Conservation (phyloP, 2,888 invertebrate genomes). For the Diploptera punctata region DNA sequence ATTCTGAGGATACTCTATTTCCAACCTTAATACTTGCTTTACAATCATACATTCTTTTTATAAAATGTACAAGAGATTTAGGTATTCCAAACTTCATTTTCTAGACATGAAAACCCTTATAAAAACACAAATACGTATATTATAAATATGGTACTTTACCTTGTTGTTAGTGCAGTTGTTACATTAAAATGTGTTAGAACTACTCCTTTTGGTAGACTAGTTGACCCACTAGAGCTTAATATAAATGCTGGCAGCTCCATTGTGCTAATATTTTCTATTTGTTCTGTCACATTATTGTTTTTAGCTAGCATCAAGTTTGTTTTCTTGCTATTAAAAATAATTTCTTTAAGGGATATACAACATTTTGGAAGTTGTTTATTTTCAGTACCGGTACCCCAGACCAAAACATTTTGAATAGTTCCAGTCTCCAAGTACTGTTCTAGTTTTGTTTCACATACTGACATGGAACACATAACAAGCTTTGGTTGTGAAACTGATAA, state of each 20-base stretch:
- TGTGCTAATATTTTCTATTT: neutral
- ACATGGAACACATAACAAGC: slow-evolving; percentile 69
- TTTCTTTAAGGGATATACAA: neutral
- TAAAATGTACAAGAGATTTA: too few species aligned
- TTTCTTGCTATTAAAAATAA: neutral
- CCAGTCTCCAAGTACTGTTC: neutral
- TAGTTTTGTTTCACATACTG: slow-evolving; percentile 40
- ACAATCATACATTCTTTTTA: too few species aligned
- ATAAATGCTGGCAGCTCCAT: slow-evolving; percentile 58
- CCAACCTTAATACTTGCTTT: too few species aligned
- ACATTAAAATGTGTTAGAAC: slow-evolving; percentile 74
- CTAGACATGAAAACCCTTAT: too few species aligned
- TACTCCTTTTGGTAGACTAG: slow-evolving; percentile 79
- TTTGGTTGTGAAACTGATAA: slow-evolving; percentile 73
- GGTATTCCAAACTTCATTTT: too few species aligned
- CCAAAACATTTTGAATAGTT: neutral
- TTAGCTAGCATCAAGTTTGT: neutral
- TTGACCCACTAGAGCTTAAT: slow-evolving; percentile 80
- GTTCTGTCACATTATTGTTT: neutral
- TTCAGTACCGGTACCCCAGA: neutral
- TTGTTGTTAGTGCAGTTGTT: slow-evolving; percentile 48
- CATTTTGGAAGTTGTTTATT: neutral
- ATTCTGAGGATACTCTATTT: too few species aligned
- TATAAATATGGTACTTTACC: too few species aligned
- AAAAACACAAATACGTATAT: too few species aligned